phyloP scores from a whole-genome alignment of 2,888 invertebrate genomes.

The Agriopis leucophaearia region DNA sequence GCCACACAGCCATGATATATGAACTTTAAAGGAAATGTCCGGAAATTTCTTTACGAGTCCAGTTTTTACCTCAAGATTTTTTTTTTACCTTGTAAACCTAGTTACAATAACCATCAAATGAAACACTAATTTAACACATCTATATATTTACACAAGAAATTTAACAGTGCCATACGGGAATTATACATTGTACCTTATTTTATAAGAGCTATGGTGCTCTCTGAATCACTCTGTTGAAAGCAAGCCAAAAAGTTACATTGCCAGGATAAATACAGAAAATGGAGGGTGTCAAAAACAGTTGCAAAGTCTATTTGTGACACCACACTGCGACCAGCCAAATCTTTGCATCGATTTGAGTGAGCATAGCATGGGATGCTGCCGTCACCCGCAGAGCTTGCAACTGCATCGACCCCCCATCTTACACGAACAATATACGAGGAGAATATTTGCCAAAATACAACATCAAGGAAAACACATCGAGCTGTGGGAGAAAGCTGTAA shows the following conservation, averaged over 20 bases:
- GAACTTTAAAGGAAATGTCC: too few species aligned
- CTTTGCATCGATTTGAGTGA: conserved; percentile 75
- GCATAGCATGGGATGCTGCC: conserved; percentile 80
- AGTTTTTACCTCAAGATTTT: too few species aligned
- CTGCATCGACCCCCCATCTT: conserved; percentile 54
- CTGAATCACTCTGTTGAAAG: conserved; percentile 59
- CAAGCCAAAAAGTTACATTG: conserved; percentile 72
- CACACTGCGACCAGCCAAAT: conserved; percentile 80
- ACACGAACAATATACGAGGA: conserved; percentile 51
- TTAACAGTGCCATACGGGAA: conserved; percentile 83
- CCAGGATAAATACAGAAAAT: conserved; percentile 64
- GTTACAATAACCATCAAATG: conserved; percentile 50
- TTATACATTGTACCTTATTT: conserved; percentile 68
- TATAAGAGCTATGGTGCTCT: conserved; percentile 72
- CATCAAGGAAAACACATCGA: conserved; percentile 52
- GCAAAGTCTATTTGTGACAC: conserved; percentile 64
- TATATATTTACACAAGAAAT: conserved; percentile 86
- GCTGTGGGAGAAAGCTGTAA: conserved; percentile 53
- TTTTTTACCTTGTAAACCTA: too few species aligned
- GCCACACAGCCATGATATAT: too few species aligned
- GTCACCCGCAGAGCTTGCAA: conserved; percentile 64
- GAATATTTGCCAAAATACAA: conserved; percentile 52
- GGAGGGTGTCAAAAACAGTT: conserved; percentile 60
- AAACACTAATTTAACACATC: conserved; percentile 82
- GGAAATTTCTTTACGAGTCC: too few species aligned